A percentile compares a stretch with the other conserved stretches of the same genome.
These are phyloP conservation scores for Aurelia aurita DNA, from an alignment of 30 jellyfish, hydroid and myxozoan species.

Conservation along the genomic window DNA sequence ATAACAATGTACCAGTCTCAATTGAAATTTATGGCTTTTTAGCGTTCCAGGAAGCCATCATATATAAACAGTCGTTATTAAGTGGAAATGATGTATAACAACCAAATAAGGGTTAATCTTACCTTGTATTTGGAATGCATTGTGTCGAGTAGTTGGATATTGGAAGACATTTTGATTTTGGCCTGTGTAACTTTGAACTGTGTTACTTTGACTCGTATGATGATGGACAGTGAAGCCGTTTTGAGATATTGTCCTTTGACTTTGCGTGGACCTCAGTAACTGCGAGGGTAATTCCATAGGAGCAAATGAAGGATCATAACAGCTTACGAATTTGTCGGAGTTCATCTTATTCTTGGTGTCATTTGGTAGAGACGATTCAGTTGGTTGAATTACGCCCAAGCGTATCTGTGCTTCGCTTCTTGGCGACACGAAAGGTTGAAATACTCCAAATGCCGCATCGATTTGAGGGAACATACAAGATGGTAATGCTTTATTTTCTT, in stretches of 20 bases:
- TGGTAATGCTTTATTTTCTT: not conserved
- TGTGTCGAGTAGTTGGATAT: not conserved
- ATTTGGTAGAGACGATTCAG: not conserved
- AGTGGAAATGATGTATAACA: not conserved
- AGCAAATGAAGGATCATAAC: slow-evolving; percentile 1
- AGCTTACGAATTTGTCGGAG: not conserved
- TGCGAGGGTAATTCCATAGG: slow-evolving; percentile 24
- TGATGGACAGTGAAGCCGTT: slow-evolving; percentile 59
- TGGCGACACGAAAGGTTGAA: not conserved
- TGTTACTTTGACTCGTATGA: slow-evolving; percentile 27
- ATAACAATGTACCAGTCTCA: slow-evolving; percentile 6
- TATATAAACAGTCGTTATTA: not conserved
- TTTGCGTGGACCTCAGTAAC: slow-evolving; percentile 36
- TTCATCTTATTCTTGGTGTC: not conserved
- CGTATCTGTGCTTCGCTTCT: no score
- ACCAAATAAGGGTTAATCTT: not conserved
- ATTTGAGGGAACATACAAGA: not conserved
- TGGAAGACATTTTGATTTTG: not conserved
- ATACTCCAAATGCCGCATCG: not conserved
- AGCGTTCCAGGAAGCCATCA: slow-evolving; percentile 74
- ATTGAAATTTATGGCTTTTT: slow-evolving; percentile 47
- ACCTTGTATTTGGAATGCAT: slow-evolving; percentile 10
- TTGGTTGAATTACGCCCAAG: no score
- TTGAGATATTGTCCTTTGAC: slow-evolving; percentile 24
- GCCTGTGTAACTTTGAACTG: slow-evolving; percentile 6